Evolutionary conservation across 1,140 invertebrate species (phyloP), one percentile per base, ranked within the genome.

Genomic region (Saxidomus purpurata): DNA sequence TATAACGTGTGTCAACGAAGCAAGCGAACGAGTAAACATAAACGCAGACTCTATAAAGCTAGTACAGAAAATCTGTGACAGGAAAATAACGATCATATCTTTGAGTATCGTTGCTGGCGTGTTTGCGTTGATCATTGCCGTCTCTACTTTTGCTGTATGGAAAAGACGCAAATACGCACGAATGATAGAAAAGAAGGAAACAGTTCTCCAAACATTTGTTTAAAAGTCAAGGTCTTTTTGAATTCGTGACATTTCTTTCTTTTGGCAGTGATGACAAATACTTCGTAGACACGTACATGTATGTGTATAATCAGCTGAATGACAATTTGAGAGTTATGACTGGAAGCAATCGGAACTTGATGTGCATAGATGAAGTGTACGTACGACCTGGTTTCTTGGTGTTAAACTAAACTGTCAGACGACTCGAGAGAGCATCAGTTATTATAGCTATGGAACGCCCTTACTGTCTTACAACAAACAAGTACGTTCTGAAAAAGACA

Each of bases 221-320:
- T 19, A n/a, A 77, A 77, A 40, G 74, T 52, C 9, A 77, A 28
- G 61, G 61, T 67, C 61, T 31, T 11, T 67, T 22, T 77, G 43
- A 52, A 49, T 77, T 77, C n/a, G 74, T 15, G 4, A 36, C 34
- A 19, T 77, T 49, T 77, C n/a, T 77, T 4, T 25, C 49, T 6
- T 77, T 28, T 28, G 25, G 40, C 43, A 77, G 43, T 36, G 74
- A 49, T 47, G 74, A 77, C 25, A 36, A 47, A 52, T 15, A 49
- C 25, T 77, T 77, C 31, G 74, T 77, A 31, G 13, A 52, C 19
- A 31, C 19, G 17, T 15, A 43, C n/a, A n/a, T n/a, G n/a, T n/a
- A n/a, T n/a, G 38, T 77, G 9, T 8, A 38, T 6, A 34, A 28
- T 43, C 38, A 17, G 8, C 25, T 77, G 25, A 77, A 77, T 47